These are phyloP conservation scores for Kryptolebias marmoratus DNA, from an alignment of 2,113 vertebrate genomes.

Conservation along the genomic window DNA sequence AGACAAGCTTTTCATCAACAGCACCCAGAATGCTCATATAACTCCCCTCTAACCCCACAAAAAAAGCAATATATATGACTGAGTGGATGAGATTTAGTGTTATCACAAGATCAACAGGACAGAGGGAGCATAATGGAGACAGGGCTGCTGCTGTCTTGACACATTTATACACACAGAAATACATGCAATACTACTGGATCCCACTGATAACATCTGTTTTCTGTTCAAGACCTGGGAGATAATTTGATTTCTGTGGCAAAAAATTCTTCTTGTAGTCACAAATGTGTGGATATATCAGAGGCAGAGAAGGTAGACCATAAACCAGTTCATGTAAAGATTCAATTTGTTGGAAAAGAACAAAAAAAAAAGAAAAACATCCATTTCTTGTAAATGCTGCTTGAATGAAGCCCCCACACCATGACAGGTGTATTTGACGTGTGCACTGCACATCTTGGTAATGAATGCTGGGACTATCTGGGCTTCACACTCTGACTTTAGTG, in stretches of 20 bases:
- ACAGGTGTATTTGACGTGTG: conserved; percentile 46
- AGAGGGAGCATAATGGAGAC: conserved; percentile 21
- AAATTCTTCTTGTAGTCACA: not conserved
- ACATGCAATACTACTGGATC: not conserved
- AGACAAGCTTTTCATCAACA: conserved; percentile 63
- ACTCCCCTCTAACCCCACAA: conserved; percentile 53
- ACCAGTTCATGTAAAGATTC: conserved; percentile 16
- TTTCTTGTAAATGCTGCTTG: conserved; percentile 43
- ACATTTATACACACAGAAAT: not conserved
- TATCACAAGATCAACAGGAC: conserved; percentile 41
- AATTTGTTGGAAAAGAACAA: not conserved
- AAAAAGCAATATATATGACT: conserved; percentile 62
- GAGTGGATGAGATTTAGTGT: conserved; percentile 53
- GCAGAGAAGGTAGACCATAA: not conserved
- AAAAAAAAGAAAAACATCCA: conserved; percentile 45
- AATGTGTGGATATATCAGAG: not conserved
- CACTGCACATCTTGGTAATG: conserved; percentile 63
- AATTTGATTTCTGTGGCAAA: not conserved
- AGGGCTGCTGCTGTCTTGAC: conserved; percentile 7
- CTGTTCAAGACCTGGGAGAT: not conserved
- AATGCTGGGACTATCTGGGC: conserved; percentile 57
- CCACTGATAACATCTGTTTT: not conserved
- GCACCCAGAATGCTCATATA: conserved; percentile 47
- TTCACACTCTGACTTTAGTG: conserved; percentile 51
- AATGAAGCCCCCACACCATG: conserved; percentile 36